Evolutionary conservation across 2,797 vertebrate genomes (phyloP).

Genomic region (Crypturellus tataupa): DNA sequence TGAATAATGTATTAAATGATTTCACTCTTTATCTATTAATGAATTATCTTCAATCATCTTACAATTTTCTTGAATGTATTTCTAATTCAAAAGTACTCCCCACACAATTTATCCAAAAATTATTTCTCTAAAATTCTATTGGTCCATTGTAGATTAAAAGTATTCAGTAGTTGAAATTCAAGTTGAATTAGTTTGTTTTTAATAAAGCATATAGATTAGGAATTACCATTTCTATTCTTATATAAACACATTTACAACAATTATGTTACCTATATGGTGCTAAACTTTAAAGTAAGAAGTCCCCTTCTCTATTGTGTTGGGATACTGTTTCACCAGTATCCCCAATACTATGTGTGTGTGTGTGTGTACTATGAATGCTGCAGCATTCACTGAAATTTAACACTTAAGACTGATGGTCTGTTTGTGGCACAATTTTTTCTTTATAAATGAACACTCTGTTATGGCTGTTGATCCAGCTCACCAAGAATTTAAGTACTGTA

Average conservation of each 20-base stretch:
- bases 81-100: constrained; percentile 71
- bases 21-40: constrained; percentile 73
- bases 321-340: background rate
- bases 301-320: background rate
- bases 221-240: background rate
- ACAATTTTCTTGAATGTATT: constrained; percentile 69
- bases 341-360: background rate
- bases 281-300: constrained; percentile 1
- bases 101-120: constrained; percentile 59
- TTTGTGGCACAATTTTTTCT: background rate
- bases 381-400: background rate
- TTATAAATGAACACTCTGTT: background rate
- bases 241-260: constrained; percentile 1
- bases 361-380: background rate
- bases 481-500: background rate
- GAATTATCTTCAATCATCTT: constrained; percentile 73
- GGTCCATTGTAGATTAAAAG: constrained; percentile 13
- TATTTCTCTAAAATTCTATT: constrained; percentile 57
- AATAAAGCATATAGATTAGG: background rate
- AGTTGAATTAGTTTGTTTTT: constrained; percentile 34
- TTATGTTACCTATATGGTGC: rapidly evolving
- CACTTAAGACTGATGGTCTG: background rate
- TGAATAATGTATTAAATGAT: constrained; percentile 73
- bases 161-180: constrained; percentile 13
- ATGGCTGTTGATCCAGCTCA: background rate